A percentile compares a stretch with the other conserved stretches of the same genome.
Evolutionary conservation across 2,113 vertebrate species (phyloP).

Genomic region (Podocnemis expansa): DNA sequence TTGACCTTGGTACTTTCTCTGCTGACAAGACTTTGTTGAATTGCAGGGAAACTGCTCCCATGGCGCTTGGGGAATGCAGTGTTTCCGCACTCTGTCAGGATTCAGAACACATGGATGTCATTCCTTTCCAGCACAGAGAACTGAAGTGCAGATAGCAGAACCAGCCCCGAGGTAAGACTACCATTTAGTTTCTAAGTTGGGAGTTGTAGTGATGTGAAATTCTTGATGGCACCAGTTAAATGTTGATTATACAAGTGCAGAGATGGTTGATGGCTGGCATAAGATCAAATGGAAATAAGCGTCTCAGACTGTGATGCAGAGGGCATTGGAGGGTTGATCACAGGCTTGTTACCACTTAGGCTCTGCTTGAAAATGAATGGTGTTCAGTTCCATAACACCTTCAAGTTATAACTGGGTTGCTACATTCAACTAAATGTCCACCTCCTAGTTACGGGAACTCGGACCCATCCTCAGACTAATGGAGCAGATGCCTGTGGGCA

Average conservation of each 20-base stretch:
- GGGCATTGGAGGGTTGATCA: not conserved
- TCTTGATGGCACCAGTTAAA: not conserved
- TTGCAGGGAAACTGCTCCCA: slow-evolving; percentile 78
- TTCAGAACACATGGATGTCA: slow-evolving; percentile 26
- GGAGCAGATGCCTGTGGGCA: not conserved
- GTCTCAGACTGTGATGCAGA: not conserved
- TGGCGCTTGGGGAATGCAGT: slow-evolving; percentile 77
- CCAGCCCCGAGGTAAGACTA: slow-evolving; percentile 71
- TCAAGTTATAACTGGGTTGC: not conserved
- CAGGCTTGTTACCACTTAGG: not conserved
- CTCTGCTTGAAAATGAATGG: not conserved
- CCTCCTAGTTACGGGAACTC: not conserved
- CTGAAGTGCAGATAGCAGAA: slow-evolving; percentile 81
- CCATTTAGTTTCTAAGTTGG: not conserved
- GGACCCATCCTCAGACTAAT: not conserved
- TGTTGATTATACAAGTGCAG: not conserved
- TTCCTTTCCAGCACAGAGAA: slow-evolving; percentile 66
- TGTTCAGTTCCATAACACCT: not conserved
- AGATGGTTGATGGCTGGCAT: not conserved
- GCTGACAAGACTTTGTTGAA: slow-evolving; percentile 43
- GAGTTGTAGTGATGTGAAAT: not conserved
- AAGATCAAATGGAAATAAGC: not conserved
- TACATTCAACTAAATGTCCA: not conserved
- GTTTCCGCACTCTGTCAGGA: slow-evolving; percentile 50
- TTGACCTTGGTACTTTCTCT: not conserved